A percentile compares a stretch with the other conserved stretches of the same genome.
Conservation (phyloP, 2,797 vertebrate genomes). For the Hirundo rustica region DNA sequence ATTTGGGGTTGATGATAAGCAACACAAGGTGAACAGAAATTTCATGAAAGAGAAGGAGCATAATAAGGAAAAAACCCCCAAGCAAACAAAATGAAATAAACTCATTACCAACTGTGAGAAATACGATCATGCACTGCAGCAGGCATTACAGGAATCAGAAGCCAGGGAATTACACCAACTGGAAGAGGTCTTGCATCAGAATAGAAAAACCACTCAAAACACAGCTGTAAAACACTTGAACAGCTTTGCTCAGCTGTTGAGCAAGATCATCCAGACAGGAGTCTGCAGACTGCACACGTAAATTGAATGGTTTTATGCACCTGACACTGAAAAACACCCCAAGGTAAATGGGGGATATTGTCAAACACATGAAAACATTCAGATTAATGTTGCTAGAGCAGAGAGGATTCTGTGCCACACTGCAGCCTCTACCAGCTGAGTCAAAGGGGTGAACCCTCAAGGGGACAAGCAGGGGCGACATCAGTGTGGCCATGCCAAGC, state of each 20-base stretch:
- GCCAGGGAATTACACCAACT: neutral
- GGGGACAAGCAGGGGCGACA: neutral
- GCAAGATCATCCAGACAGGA: neutral
- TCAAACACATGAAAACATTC: neutral
- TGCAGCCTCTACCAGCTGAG: neutral
- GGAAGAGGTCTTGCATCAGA: conserved; percentile 12
- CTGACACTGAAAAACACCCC: neutral
- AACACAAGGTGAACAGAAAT: neutral
- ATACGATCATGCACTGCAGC: neutral
- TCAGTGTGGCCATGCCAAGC: neutral
- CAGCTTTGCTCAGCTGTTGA: neutral
- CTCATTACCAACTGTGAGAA: neutral
- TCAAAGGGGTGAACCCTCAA: neutral
- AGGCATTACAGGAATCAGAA: neutral
- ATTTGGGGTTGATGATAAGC: neutral
- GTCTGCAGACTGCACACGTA: neutral
- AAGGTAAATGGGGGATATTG: fast-evolving
- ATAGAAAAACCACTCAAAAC: neutral
- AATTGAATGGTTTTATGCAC: fast-evolving
- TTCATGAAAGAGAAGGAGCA: neutral
- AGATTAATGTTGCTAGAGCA: fast-evolving
- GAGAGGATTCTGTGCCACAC: fast-evolving
- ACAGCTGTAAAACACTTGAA: neutral
- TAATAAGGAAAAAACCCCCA: neutral
- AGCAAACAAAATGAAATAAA: neutral